Evolutionary conservation across 2,113 vertebrate genomes (phyloP).

Genomic region (Redunca redunca): DNA sequence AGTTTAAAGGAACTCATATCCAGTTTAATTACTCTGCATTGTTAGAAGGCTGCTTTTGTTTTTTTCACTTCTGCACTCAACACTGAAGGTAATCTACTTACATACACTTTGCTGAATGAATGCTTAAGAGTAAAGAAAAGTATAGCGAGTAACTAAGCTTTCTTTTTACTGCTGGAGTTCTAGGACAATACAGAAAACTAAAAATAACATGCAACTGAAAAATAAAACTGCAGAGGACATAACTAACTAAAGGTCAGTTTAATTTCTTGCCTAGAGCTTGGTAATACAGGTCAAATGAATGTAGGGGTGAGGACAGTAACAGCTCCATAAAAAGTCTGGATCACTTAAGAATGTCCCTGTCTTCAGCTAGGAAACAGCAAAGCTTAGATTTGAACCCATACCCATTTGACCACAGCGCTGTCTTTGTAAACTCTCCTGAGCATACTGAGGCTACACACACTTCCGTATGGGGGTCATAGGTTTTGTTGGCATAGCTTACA

Average conservation of each 20-base stretch:
- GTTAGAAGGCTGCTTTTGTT: not conserved
- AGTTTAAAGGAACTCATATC: not conserved
- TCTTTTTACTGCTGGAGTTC: not conserved
- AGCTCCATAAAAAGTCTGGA: not conserved
- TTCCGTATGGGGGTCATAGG: not conserved
- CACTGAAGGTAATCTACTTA: not conserved
- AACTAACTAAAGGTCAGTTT: not conserved
- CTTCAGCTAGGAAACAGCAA: not conserved
- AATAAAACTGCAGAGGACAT: not conserved
- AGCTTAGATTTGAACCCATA: not conserved
- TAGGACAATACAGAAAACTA: not conserved
- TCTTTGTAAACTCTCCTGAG: not conserved
- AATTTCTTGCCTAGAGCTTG: not conserved
- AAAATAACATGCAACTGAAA: not conserved
- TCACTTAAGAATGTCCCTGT: not conserved
- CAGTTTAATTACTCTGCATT: not conserved
- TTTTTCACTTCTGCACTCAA: not conserved
- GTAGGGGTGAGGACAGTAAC: not conserved
- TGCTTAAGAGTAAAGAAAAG: not conserved
- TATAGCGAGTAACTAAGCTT: not conserved
- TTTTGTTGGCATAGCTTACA: not conserved
- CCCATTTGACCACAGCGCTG: not conserved
- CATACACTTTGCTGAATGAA: not conserved
- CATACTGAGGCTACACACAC: not conserved
- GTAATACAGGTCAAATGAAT: not conserved